Conservation (phyloP, 2,888 invertebrate genomes). For the Ochropacha duplaris region DNA sequence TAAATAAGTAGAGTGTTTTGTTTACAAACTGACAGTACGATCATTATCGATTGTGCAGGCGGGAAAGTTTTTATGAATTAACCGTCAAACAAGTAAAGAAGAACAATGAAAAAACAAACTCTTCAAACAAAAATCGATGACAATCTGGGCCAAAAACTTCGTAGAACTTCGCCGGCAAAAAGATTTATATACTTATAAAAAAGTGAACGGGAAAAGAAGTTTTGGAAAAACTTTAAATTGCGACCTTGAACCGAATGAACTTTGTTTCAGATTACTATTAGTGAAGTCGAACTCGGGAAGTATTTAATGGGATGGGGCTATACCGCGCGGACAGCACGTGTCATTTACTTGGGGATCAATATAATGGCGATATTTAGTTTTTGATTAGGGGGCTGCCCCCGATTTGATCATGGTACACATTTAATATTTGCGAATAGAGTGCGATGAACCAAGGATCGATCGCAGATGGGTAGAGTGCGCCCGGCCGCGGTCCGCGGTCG, state of each 20-base stretch:
- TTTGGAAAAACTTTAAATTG: constrained; percentile 84
- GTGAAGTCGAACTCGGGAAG: constrained; percentile 69
- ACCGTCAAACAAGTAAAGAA: constrained; percentile 84
- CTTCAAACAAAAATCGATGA: constrained; percentile 84
- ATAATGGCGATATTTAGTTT: constrained; percentile 57
- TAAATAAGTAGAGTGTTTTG: constrained; percentile 37
- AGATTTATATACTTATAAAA: constrained; percentile 83
- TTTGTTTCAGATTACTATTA: constrained; percentile 82
- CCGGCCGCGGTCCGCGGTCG: constrained; percentile 54
- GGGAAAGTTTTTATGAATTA: constrained; percentile 83
- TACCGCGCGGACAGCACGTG: constrained; percentile 52
- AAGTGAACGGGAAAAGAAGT: constrained; percentile 80
- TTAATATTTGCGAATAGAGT: constrained; percentile 52
- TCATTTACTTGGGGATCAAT: constrained; percentile 52
- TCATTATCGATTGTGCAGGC: constrained; percentile 76
- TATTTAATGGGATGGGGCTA: constrained; percentile 74
- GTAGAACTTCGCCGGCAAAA: constrained; percentile 80
- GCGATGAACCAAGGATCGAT: constrained; percentile 71
- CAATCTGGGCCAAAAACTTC: constrained; percentile 83
- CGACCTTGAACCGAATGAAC: constrained; percentile 82
- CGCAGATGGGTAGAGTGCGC: constrained; percentile 52
- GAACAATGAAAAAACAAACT: constrained; percentile 84
- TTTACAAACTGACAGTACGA: constrained; percentile 68
- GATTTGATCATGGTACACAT: constrained; percentile 49
- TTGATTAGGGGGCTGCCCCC: constrained; percentile 45